phyloP scores from a whole-genome alignment of 2,797 vertebrate genomes.

The Hydrolagus colliei region DNA sequence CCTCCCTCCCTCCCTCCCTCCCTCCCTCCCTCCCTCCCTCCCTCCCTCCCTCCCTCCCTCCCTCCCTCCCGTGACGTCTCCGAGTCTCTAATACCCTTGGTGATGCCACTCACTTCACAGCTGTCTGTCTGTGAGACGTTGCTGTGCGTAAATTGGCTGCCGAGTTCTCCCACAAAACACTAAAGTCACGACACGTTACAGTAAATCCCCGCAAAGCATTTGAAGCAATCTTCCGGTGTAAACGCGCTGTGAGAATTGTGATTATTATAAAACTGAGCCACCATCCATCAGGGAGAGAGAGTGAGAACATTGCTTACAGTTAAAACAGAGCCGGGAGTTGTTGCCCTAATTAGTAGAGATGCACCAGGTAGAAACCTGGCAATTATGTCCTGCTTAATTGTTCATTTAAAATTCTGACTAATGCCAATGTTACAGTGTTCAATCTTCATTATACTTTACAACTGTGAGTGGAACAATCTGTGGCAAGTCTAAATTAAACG shows the following conservation, averaged over 20 bases:
- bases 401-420: background rate
- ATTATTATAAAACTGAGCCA: no score
- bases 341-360: background rate
- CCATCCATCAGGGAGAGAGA: no score
- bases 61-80: background rate
- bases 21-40: slow-evolving; percentile 34
- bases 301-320: background rate
- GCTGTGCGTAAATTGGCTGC: no score
- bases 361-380: background rate
- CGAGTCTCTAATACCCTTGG: slow-evolving; percentile 36
- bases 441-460: background rate
- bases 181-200: no score
- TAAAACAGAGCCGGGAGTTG: background rate
- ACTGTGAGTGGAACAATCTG: background rate
- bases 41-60: slow-evolving; percentile 30
- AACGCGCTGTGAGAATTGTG: no score
- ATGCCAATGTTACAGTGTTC: background rate
- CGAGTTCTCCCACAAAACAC: no score
- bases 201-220: no score
- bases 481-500: background rate
- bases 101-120: slow-evolving; percentile 27
- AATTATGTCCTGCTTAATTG: background rate
- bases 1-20: slow-evolving; percentile 19
- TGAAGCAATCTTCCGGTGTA: no score
- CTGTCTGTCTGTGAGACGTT: no score